These are phyloP conservation scores for Dermochelys coriacea DNA, from an alignment of 2,797 vertebrate species.

Conservation along the genomic window DNA sequence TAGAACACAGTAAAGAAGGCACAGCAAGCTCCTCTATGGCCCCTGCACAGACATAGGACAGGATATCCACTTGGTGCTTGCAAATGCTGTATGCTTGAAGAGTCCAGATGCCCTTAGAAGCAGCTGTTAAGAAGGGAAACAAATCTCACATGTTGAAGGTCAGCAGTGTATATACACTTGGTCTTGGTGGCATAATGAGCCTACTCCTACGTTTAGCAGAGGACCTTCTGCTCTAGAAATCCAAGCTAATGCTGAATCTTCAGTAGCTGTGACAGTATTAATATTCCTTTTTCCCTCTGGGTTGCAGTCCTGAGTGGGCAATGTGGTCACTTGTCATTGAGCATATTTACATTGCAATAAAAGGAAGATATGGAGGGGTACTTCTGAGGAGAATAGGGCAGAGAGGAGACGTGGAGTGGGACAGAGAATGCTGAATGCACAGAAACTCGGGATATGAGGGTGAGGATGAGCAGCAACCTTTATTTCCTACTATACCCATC, in stretches of 20 bases:
- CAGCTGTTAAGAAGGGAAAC: neutral
- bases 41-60: neutral
- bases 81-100: neutral
- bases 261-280: neutral
- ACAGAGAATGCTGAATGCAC: neutral
- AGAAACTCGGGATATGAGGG: neutral
- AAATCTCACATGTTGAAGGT: neutral
- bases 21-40: accelerated
- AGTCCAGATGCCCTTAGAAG: neutral
- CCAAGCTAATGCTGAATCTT: neutral
- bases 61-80: neutral
- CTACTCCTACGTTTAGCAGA: neutral
- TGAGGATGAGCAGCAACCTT: neutral
- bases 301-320: neutral
- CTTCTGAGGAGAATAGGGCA: neutral
- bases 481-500: no score
- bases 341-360: neutral
- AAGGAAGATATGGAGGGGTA: neutral
- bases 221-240: neutral
- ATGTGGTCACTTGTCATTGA: neutral
- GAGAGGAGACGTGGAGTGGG: neutral
- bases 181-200: neutral
- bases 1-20: neutral
- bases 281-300: neutral
- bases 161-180: neutral